Conservation (phyloP, 2,888 invertebrate species). For the Cremastinae sp. region DNA sequence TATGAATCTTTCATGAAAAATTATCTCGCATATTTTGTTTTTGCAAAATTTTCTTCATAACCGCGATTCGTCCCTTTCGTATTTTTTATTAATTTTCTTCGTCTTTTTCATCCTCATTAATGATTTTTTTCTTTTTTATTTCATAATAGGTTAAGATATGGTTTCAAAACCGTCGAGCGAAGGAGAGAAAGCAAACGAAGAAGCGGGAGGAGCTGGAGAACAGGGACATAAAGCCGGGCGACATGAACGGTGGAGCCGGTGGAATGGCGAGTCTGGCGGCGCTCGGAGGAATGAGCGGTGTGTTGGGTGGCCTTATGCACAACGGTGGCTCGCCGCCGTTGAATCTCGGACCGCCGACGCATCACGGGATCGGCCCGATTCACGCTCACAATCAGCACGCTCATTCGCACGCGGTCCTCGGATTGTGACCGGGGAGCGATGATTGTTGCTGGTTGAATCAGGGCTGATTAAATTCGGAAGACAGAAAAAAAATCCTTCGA, state of each 20-base stretch:
- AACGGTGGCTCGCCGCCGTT: slow-evolving; percentile 64
- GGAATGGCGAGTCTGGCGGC: slow-evolving; percentile 71
- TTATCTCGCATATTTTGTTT: no score
- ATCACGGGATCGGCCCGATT: slow-evolving; percentile 61
- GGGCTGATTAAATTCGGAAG: slow-evolving; percentile 63
- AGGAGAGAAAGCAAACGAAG: slow-evolving; percentile 94
- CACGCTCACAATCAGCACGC: slow-evolving; percentile 68
- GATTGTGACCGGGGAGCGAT: slow-evolving; percentile 69
- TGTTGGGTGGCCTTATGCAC: slow-evolving; percentile 72
- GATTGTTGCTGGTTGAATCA: slow-evolving; percentile 63
- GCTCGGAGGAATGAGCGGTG: slow-evolving; percentile 71
- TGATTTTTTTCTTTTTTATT: slow-evolving; percentile 12
- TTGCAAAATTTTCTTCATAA: no score
- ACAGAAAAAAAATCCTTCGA: no score
- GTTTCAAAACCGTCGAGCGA: slow-evolving; percentile 96
- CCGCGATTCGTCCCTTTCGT: no score
- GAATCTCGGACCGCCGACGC: slow-evolving; percentile 65
- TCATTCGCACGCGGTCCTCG: slow-evolving; percentile 69
- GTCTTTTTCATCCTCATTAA: no score
- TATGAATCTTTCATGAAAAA: no score
- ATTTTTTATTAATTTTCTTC: no score
- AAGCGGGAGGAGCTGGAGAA: slow-evolving; percentile 86
- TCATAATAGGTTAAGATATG: slow-evolving; percentile 86
- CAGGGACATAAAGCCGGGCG: slow-evolving; percentile 66
- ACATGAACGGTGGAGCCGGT: slow-evolving; percentile 54